Percentiles rank a stretch among this genome's conserved stretches.
phyloP scores from a whole-genome alignment of 2,888 invertebrate genomes.

The Lasioglossum leucozonium region DNA sequence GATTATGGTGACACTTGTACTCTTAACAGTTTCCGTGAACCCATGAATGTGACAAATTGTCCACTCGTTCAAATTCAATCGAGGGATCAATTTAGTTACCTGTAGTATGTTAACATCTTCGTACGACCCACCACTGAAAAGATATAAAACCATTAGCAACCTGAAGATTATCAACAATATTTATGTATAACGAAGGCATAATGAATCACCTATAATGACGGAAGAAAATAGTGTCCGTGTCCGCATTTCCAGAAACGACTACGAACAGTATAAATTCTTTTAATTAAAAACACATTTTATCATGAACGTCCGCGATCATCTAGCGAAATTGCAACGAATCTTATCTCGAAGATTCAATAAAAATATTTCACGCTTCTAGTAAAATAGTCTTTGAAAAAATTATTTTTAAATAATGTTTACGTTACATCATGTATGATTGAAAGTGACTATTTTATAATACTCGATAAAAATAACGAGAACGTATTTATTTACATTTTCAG shows the following conservation, averaged over 20 bases:
- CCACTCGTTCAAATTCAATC: neutral
- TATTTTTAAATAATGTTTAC: too few species aligned
- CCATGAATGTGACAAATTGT: neutral
- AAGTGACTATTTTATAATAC: too few species aligned
- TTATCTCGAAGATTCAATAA: too few species aligned
- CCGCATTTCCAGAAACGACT: neutral
- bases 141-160: neutral
- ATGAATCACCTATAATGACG: neutral
- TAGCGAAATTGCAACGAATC: neutral
- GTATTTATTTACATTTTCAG: too few species aligned
- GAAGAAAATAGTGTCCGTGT: neutral
- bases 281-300: neutral
- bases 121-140: neutral
- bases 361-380: too few species aligned
- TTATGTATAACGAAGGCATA: neutral
- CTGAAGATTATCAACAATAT: neutral
- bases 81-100: neutral
- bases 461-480: neutral
- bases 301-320: neutral
- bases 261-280: neutral
- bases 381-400: too few species aligned
- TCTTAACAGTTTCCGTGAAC: neutral
- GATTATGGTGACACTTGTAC: neutral
- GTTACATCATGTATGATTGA: neutral
- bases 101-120: fast-evolving